phyloP scores from a whole-genome alignment of 2,113 vertebrate genomes.

The Amphiprion ocellaris region DNA sequence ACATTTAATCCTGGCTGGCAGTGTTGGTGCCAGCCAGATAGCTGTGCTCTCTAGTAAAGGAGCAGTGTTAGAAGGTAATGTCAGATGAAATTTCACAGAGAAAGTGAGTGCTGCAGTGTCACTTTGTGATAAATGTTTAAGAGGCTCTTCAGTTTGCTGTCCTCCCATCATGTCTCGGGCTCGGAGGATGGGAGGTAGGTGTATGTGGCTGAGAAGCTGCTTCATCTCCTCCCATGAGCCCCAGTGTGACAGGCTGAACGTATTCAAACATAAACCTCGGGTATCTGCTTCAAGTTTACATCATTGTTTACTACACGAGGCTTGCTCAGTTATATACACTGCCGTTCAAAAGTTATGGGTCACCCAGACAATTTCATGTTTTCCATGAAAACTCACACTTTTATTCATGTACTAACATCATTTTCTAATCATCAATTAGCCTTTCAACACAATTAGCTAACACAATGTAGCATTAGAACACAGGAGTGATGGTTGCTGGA shows the following conservation, averaged over 20 bases:
- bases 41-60: constrained; percentile 20
- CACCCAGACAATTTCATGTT: too few relatives aligned
- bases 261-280: background rate
- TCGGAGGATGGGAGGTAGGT: constrained; percentile 26
- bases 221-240: constrained; percentile 6
- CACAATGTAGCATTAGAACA: too few relatives aligned
- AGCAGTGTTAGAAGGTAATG: constrained; percentile 41
- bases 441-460: too few relatives aligned
- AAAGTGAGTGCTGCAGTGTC: constrained; percentile 44
- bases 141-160: constrained; percentile 52
- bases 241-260: background rate
- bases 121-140: constrained; percentile 71
- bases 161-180: constrained; percentile 21
- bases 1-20: constrained; percentile 48
- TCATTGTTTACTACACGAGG: too few relatives aligned
- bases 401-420: too few relatives aligned
- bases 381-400: too few relatives aligned
- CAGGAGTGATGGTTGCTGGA: too few relatives aligned
- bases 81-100: constrained; percentile 61
- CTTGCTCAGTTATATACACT: too few relatives aligned
- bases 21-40: constrained; percentile 13
- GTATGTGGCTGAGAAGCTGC: constrained; percentile 14
- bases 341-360: too few relatives aligned
- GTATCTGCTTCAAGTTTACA: background rate
- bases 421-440: too few relatives aligned